Conservation (phyloP, 2,113 vertebrate genomes). For the Prinia subflava region DNA sequence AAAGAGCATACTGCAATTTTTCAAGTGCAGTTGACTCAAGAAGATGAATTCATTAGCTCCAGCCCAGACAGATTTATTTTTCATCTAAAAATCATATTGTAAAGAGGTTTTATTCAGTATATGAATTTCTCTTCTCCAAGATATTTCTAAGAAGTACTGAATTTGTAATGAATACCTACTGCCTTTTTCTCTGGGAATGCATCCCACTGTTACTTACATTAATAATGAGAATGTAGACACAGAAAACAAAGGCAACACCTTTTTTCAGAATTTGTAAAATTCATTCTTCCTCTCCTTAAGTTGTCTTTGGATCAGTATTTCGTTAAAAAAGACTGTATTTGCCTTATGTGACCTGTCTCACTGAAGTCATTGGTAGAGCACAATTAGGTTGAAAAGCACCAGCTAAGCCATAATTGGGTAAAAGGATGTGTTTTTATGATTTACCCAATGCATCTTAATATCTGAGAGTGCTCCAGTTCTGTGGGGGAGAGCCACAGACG, state of each 20-base stretch:
- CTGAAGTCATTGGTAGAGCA: constrained; percentile 9
- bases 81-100: constrained; percentile 27
- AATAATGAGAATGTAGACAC: neutral
- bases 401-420: neutral
- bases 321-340: neutral
- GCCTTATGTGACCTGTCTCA: neutral
- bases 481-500: fast-evolving
- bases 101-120: neutral
- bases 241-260: constrained; percentile 1
- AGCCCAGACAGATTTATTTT: neutral
- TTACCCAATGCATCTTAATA: neutral
- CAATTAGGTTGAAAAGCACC: neutral
- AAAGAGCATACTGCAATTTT: constrained; percentile 17
- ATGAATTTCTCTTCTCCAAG: neutral
- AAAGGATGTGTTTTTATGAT: neutral
- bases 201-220: constrained; percentile 14
- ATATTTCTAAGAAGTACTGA: constrained; percentile 21
- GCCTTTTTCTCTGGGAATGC: neutral
- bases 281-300: neutral
- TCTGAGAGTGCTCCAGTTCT: neutral
- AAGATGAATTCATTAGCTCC: constrained; percentile 34
- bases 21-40: neutral
- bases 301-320: neutral
- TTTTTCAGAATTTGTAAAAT: constrained; percentile 14
- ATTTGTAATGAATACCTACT: constrained; percentile 19